Percentiles rank a stretch among this genome's conserved stretches.
Conservation (phyloP, 2,113 vertebrate genomes). For the Brienomyrus brachyistius region DNA sequence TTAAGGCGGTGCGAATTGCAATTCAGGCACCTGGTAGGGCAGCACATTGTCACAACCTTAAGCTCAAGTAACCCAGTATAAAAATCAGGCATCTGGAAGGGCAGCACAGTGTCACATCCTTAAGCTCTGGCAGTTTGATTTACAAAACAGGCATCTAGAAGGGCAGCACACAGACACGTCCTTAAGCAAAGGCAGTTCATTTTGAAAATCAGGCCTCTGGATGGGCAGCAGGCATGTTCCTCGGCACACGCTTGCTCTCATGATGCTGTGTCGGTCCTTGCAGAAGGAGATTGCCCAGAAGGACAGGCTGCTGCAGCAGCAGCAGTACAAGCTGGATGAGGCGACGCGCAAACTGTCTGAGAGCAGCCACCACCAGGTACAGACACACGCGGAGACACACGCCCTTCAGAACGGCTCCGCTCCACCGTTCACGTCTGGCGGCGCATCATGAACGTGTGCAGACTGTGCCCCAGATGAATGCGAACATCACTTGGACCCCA, state of each 20-base stretch:
- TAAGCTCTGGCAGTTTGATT: too few species aligned
- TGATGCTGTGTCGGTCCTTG: slow-evolving; percentile 23
- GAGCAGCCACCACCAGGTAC: slow-evolving; percentile 76
- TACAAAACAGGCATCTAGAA: background rate
- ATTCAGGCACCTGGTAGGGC: background rate
- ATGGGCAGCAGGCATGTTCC: background rate
- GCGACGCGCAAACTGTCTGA: slow-evolving; percentile 64
- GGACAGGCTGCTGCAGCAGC: slow-evolving; percentile 81
- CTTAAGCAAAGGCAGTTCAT: background rate
- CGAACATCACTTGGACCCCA: background rate
- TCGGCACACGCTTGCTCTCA: background rate
- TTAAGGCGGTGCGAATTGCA: background rate
- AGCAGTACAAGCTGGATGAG: slow-evolving; percentile 81
- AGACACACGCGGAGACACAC: background rate
- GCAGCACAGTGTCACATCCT: too few species aligned
- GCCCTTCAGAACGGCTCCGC: background rate
- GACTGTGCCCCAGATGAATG: background rate
- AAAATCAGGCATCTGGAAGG: too few species aligned
- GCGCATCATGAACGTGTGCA: background rate
- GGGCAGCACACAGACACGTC: background rate
- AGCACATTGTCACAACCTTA: background rate
- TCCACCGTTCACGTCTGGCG: background rate
- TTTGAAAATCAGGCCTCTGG: background rate
- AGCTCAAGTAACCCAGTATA: background rate
- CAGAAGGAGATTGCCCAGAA: slow-evolving; percentile 89